Percentiles rank a stretch among this genome's conserved stretches.
Conservation (phyloP, 2,113 vertebrate genomes). For the Carassius carassius region DNA sequence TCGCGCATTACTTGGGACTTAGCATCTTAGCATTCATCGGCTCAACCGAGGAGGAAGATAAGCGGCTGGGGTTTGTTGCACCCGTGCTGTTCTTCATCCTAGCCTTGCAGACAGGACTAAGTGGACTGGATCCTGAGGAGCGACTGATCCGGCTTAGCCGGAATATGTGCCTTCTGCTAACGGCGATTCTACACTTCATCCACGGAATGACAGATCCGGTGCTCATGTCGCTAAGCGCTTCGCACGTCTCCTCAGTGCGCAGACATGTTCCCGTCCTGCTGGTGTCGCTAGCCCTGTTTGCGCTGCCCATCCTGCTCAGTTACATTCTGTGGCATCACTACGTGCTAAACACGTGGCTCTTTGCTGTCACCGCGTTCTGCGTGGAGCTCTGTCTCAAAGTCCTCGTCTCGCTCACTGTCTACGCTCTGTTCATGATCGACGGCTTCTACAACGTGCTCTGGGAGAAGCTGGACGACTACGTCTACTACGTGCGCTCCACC, state of each 20-base stretch:
- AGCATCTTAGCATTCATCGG: constrained; percentile 97
- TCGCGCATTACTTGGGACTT: constrained; percentile 93
- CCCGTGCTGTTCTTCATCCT: constrained; percentile 96
- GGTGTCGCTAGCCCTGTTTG: constrained; percentile 86
- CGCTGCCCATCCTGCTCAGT: constrained; percentile 89
- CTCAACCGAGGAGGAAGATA: constrained; percentile 97
- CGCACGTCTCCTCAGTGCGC: constrained; percentile 89
- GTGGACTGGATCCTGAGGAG: constrained; percentile 90
- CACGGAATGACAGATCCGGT: constrained; percentile 98
- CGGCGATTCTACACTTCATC: constrained; percentile 96
- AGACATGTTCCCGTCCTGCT: constrained; percentile 93
- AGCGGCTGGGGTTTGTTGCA: constrained; percentile 91
- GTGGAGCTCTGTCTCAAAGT: constrained; percentile 98
- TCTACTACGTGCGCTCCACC: constrained; percentile 94
- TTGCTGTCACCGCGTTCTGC: constrained; percentile 96
- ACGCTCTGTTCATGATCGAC: constrained; percentile 93
- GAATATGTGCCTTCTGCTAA: constrained; percentile 98
- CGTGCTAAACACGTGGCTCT: constrained; percentile 94
- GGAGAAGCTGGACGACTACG: constrained; percentile 98
- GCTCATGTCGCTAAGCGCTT: constrained; percentile 96
- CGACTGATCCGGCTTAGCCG: constrained; percentile 93
- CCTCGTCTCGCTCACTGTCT: constrained; percentile 94
- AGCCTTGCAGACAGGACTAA: constrained; percentile 96
- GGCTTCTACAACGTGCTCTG: constrained; percentile 93
- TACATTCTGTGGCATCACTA: constrained; percentile 90